Evolutionary conservation across 1,140 invertebrate species (phyloP), one percentile per base, ranked within the genome.

Genomic region (Drosophila gunungcola): DNA sequence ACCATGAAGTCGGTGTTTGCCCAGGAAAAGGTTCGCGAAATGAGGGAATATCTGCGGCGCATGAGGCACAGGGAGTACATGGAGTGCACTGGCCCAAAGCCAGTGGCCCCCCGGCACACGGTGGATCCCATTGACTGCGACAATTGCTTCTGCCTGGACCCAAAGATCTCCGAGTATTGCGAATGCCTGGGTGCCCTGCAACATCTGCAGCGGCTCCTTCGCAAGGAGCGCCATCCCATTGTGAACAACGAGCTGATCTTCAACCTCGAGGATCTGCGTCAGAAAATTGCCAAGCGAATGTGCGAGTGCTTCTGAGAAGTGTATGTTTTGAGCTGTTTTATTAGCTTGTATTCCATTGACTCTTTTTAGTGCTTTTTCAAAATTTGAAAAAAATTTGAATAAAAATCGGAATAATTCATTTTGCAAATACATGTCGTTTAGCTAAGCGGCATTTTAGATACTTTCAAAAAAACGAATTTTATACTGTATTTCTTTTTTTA

Each of bases 111-210:
- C 3, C 72, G 36, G 6, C 62, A 48, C 42, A 61, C 34, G 12
- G 62, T 56, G 10, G 73, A 73, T 5, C 21, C 53, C 5, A 64
- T 73, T 9, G 11, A 12, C 0, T 42, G 51, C 7, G 51, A 64
- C 7, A 25, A 77, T 5, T 3, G 25, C 39, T 69, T 84, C 12
- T 65, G 41, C 10, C 34, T 10, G 0, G 32, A 54, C n/a, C 62
- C 65, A 25, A 61, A 68, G 34, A 16, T 75, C 3, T n/a, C 38
- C 32, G 38, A 61, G 3, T 69, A 46, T 29, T 57, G 57, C 16
- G 76, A 84, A 1, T 62, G 62, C n/a, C 27, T 84, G 3, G 21
- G 21, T 3, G 73, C 72, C 9, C 46, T 84, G 12, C 73, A 80
- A 7, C 16, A 49, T 0, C 12, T 84, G 5, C 80, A 77, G 41